Evolutionary conservation across 1,140 invertebrate genomes (phyloP).

Genomic region (Drosophila gunungcola): DNA sequence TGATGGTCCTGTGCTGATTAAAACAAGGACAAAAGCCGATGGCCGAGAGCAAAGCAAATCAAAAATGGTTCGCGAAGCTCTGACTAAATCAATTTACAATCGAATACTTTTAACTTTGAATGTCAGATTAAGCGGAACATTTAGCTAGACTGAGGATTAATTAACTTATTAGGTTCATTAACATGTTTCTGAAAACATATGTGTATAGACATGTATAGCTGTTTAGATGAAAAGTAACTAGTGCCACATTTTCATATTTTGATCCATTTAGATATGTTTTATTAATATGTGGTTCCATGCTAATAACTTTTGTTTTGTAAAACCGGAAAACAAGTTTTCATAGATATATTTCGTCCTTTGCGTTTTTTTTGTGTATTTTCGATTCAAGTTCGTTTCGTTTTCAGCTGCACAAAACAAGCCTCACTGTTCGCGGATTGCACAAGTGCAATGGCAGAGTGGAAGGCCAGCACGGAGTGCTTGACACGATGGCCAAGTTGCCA

Average conservation of each 20-base stretch:
- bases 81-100: constrained; percentile 5
- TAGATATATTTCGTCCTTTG: not conserved
- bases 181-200: no score
- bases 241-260: no score
- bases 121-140: not conserved
- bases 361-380: no score
- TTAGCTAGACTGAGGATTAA: not conserved
- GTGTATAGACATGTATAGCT: no score
- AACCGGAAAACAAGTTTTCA: not conserved
- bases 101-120: not conserved
- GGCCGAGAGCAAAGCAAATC: not conserved
- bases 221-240: no score
- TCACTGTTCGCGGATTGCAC: constrained; percentile 42
- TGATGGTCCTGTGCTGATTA: constrained; percentile 32
- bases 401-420: constrained; percentile 8
- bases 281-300: no score
- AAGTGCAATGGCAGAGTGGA: constrained; percentile 19
- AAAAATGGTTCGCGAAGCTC: not conserved
- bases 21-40: not conserved
- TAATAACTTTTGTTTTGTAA: not conserved
- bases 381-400: not conserved
- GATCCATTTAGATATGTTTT: no score
- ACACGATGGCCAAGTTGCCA: constrained; percentile 51
- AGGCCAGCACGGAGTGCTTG: constrained; percentile 20
- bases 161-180: not conserved